These are phyloP conservation scores for Crocallis elinguaria DNA, from an alignment of 2,888 invertebrate genomes.

Conservation along the genomic window DNA sequence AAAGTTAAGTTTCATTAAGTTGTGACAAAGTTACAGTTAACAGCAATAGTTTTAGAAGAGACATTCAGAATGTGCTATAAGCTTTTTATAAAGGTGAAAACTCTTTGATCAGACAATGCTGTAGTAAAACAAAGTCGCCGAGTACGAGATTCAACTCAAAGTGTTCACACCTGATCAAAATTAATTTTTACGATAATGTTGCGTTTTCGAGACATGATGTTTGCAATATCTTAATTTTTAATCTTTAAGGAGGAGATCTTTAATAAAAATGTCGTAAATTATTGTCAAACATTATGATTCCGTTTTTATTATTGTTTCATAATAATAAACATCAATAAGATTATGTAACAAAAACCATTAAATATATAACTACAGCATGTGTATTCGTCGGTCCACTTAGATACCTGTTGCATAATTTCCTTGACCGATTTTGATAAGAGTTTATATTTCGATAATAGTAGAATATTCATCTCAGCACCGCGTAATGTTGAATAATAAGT, in stretches of 20 bases:
- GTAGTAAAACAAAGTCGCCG: slow-evolving; percentile 13
- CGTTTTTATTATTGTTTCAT: too few relatives aligned
- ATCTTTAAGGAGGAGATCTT: slow-evolving; percentile 16
- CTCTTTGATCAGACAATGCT: background rate
- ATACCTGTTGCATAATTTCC: too few relatives aligned
- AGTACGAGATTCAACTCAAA: slow-evolving; percentile 25
- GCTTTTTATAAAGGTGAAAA: background rate
- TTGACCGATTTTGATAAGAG: too few relatives aligned
- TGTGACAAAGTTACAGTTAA: background rate
- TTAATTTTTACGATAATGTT: slow-evolving; percentile 26
- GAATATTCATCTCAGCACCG: too few relatives aligned
- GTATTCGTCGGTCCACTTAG: too few relatives aligned
- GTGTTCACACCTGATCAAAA: slow-evolving; percentile 30
- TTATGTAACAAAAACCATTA: too few relatives aligned
- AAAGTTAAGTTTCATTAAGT: background rate
- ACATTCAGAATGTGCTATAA: background rate
- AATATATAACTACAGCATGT: background rate
- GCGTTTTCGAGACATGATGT: slow-evolving; percentile 14
- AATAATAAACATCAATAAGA: too few relatives aligned
- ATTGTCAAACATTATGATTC: background rate
- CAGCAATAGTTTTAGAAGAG: background rate
- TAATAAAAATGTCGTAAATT: slow-evolving; percentile 5
- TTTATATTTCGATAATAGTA: too few relatives aligned
- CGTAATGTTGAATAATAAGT: too few relatives aligned
- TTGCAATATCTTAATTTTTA: slow-evolving; percentile 23